phyloP scores from a whole-genome alignment of 2,113 vertebrate species.

The Aptenodytes patagonicus region DNA sequence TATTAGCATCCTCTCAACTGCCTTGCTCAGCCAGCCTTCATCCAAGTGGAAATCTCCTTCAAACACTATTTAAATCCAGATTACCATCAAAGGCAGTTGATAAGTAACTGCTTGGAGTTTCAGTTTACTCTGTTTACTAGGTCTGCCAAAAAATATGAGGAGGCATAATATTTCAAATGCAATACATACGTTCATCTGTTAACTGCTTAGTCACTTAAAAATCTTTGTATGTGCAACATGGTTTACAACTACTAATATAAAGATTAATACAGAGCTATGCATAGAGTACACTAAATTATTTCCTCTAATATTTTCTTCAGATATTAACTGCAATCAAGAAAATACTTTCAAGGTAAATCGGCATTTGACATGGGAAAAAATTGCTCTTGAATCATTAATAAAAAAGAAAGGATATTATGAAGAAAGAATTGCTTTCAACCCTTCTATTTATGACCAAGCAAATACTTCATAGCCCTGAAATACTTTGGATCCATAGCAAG shows the following conservation, averaged over 20 bases:
- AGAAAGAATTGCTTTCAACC: constrained; percentile 10
- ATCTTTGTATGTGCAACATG: not conserved
- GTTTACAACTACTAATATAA: not conserved
- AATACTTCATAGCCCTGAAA: not conserved
- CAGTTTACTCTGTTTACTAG: not conserved
- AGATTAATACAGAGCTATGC: not conserved
- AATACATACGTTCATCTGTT: not conserved
- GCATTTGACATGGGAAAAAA: not conserved
- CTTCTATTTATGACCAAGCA: not conserved
- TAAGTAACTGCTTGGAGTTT: not conserved
- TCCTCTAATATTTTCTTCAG: not conserved
- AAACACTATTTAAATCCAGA: not conserved
- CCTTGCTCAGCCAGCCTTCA: not conserved
- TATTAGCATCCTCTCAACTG: not conserved
- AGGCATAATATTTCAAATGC: not conserved
- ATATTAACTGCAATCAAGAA: not conserved
- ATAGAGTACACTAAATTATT: not conserved
- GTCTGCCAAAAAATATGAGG: not conserved
- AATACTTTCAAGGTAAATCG: constrained; percentile 1
- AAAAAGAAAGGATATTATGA: not conserved
- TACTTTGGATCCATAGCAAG: not conserved
- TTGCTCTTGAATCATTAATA: not conserved
- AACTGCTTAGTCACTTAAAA: not conserved
- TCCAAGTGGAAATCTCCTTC: not conserved
- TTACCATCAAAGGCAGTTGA: not conserved